Evolutionary conservation across 2,113 vertebrate species (phyloP).

Genomic region (Galbula dea): DNA sequence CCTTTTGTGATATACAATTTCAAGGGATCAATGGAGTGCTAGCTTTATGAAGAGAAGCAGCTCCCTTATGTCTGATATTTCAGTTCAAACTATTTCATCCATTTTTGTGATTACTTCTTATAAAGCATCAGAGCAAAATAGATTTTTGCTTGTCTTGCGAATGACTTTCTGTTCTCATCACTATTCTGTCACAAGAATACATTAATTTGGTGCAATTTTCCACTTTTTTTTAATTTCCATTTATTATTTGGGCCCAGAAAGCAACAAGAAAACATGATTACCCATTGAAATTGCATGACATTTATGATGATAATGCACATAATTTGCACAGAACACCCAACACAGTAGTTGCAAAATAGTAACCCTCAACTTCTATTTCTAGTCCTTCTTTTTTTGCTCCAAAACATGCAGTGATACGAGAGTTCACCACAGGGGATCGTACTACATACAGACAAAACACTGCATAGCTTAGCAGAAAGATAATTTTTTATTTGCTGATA

Average conservation of each 20-base stretch:
- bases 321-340: background rate
- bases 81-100: background rate
- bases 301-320: background rate
- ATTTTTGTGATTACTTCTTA: background rate
- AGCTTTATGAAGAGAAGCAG: background rate
- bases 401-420: background rate
- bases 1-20: slow-evolving; percentile 10
- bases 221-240: background rate
- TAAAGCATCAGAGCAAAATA: background rate
- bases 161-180: background rate
- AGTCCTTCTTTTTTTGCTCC: background rate
- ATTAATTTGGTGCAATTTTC: background rate
- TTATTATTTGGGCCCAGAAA: slow-evolving; percentile 4
- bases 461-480: background rate
- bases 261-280: slow-evolving; percentile 16
- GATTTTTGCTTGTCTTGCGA: slow-evolving; percentile 18
- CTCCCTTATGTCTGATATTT: slow-evolving; percentile 18
- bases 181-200: background rate
- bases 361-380: background rate
- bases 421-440: background rate
- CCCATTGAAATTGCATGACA: background rate
- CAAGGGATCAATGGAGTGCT: background rate
- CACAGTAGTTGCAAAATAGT: background rate
- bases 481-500: background rate
- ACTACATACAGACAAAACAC: background rate